Conservation (phyloP, 1,140 invertebrate genomes). For the Ceratoteleas bidentatus region DNA sequence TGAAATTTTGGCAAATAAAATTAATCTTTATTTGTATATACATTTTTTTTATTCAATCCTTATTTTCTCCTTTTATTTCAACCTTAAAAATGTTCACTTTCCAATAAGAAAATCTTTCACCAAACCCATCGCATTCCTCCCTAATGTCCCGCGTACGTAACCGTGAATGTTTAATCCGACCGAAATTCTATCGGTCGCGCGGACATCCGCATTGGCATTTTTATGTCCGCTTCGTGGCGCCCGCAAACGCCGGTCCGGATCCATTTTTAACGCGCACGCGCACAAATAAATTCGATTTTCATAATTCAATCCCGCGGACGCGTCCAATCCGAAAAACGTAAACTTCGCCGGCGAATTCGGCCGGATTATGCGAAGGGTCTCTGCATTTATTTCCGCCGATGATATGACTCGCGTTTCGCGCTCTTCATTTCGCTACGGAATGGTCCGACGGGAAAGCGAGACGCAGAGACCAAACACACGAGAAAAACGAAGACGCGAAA, state of each 20-base stretch:
- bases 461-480: no score
- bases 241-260: background rate
- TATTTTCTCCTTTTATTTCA: no score
- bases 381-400: conserved; percentile 19
- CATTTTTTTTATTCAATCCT: no score
- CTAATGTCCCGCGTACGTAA: background rate
- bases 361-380: background rate
- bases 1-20: no score
- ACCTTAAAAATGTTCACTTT: no score
- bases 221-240: background rate
- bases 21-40: no score
- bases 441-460: background rate
- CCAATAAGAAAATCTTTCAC: no score
- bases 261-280: background rate
- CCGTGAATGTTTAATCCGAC: background rate
- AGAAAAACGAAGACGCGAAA: conserved; percentile 7
- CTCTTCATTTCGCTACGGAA: conserved; percentile 25
- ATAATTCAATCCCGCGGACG: background rate
- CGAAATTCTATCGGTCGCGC: background rate
- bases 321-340: background rate
- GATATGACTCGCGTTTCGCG: background rate
- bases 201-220: background rate
- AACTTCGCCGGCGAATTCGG: background rate
- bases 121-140: no score
- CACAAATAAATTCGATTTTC: conserved; percentile 5